Evolutionary conservation across 2,113 vertebrate genomes (phyloP).

Genomic region (Phocoena phocoena): DNA sequence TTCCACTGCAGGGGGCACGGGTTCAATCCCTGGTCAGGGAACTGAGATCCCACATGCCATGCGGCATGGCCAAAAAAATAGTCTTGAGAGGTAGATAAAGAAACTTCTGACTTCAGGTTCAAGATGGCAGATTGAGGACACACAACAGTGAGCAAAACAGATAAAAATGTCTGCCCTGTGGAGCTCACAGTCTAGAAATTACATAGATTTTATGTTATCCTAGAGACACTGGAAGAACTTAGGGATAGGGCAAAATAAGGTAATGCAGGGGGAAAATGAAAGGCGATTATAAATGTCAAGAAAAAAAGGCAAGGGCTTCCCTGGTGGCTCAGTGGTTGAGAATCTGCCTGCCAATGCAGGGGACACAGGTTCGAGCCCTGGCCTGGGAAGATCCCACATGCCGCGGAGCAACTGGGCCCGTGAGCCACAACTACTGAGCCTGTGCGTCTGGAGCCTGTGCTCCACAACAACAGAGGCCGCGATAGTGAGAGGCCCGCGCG

Average conservation of each 20-base stretch:
- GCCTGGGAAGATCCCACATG: too few species aligned
- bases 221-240: background rate
- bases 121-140: background rate
- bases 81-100: background rate
- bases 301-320: background rate
- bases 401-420: too few species aligned
- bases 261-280: background rate
- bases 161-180: background rate
- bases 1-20: too few species aligned
- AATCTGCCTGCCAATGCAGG: too few species aligned
- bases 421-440: too few species aligned
- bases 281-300: background rate
- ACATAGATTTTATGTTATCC: background rate
- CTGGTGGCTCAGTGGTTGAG: too few species aligned
- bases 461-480: too few species aligned
- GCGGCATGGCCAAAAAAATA: background rate
- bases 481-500: too few species aligned
- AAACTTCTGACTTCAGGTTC: background rate
- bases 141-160: background rate
- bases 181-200: background rate
- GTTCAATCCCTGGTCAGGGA: too few species aligned
- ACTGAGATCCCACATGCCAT: too few species aligned
- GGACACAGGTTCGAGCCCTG: too few species aligned
- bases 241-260: background rate
- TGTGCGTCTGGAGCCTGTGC: too few species aligned